Evolutionary conservation across 2,113 vertebrate genomes (phyloP).

Genomic region (Myotis brandtii): DNA sequence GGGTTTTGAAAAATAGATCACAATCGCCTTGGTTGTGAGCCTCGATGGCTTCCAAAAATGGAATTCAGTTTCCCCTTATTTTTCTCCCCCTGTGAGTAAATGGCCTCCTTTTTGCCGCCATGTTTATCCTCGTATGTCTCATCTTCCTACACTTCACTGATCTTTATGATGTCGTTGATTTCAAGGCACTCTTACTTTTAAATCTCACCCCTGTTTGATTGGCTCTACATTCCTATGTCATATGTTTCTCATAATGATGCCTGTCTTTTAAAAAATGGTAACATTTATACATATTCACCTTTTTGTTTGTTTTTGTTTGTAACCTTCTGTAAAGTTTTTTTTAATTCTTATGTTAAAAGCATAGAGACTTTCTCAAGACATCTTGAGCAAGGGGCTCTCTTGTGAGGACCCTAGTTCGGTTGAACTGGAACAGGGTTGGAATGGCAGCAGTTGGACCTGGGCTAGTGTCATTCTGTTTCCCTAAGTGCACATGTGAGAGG

Average conservation of each 20-base stretch:
- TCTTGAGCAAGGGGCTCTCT: background rate
- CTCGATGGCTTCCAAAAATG: background rate
- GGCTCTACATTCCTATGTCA: background rate
- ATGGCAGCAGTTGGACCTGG: fast-evolving
- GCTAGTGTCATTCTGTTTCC: background rate
- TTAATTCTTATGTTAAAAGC: background rate
- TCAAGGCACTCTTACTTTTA: background rate
- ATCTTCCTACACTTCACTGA: background rate
- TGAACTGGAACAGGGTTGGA: background rate
- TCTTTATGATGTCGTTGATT: background rate
- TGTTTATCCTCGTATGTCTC: background rate
- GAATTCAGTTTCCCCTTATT: background rate
- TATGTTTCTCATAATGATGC: background rate
- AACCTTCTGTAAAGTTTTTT: background rate
- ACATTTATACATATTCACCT: background rate
- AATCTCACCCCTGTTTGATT: background rate
- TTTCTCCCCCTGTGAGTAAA: background rate
- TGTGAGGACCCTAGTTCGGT: background rate
- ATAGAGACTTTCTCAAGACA: background rate
- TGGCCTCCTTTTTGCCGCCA: background rate
- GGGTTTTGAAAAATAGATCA: slow-evolving; percentile 19
- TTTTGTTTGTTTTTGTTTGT: background rate
- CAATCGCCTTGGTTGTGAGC: background rate
- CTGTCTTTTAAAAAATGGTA: background rate
- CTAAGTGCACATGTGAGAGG: background rate